Evolutionary conservation across 2,888 invertebrate genomes (phyloP).

Genomic region (Noctua comes): DNA sequence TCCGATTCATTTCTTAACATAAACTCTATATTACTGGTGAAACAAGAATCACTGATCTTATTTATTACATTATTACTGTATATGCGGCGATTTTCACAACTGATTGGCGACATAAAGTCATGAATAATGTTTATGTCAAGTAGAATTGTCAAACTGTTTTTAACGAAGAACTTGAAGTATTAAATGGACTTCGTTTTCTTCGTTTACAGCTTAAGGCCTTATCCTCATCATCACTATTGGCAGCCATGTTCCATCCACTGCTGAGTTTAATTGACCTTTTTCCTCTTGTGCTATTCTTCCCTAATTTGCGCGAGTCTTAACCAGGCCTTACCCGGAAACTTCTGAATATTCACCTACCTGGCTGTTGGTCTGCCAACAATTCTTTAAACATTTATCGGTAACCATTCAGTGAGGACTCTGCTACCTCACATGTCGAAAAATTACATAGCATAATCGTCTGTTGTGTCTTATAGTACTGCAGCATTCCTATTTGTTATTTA

Average conservation of each 20-base stretch:
- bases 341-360: neutral
- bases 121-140: neutral
- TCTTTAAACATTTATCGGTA: neutral
- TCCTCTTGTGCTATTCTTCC: neutral
- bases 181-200: neutral
- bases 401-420: neutral
- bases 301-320: neutral
- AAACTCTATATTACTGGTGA: conserved; percentile 22
- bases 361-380: neutral
- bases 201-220: neutral
- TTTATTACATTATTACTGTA: conserved; percentile 12
- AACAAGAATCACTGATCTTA: conserved; percentile 13
- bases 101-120: conserved; percentile 3
- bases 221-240: neutral
- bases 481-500: neutral
- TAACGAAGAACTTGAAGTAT: neutral
- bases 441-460: neutral
- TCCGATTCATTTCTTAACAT: conserved; percentile 40
- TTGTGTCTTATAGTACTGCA: neutral
- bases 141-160: neutral
- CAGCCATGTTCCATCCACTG: neutral
- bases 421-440: neutral
- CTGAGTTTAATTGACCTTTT: neutral
- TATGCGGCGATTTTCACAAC: conserved; percentile 12
- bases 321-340: neutral